Base-by-base conservation (phyloP, 2,797 vertebrate species). In the Syndactyla subalaris region DNA sequence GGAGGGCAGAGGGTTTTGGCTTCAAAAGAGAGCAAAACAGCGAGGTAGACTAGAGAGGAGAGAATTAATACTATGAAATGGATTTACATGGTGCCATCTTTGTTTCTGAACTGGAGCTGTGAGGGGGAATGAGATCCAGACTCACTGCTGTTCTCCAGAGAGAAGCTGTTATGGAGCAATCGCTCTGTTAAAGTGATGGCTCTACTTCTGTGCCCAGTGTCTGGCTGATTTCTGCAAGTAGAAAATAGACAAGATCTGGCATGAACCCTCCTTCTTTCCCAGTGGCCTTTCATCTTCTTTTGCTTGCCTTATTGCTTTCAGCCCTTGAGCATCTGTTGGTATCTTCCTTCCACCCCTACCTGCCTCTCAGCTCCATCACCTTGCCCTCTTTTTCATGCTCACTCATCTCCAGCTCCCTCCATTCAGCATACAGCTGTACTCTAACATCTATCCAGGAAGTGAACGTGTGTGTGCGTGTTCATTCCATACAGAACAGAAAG, bases 51-150 rank as follows among this genome's bases (percentile, higher is more conserved):
- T 12, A n/a, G 52, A 65, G 23, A 61, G 57, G 43, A 81, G 67
- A 88, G 57, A 61, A 75, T 51, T 79, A 58, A 21, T 67, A 19
- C 23, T 23, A 1, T 41, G 72, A 89, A 72, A 68, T 78, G 55
- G 81, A 82, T 93, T 92, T 89, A 12, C 14, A 7, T 49, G 93
- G 92, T 39, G 36, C 95, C 95, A 66, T 75, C 82, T 62, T 75
- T 49, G 0, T 93, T 82, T 95, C 91, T 93, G 92, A 78, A 10
- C 62, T 45, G 78, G 68, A 92, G 92, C 96, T 96, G 93, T 94
- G 92, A 92, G 62, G 54, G 29, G 32, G 68, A 86, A 93, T 8
- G 76, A 83, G 85, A 92, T 92, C 72, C 93, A 96, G 91, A 22
- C 93, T 77, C 3, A 0, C 65, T 75, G 84, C 38, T 89, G 61